These are phyloP conservation scores for Sciurus vulgaris DNA, from an alignment of 2,797 vertebrate genomes.

Conservation along the genomic window DNA sequence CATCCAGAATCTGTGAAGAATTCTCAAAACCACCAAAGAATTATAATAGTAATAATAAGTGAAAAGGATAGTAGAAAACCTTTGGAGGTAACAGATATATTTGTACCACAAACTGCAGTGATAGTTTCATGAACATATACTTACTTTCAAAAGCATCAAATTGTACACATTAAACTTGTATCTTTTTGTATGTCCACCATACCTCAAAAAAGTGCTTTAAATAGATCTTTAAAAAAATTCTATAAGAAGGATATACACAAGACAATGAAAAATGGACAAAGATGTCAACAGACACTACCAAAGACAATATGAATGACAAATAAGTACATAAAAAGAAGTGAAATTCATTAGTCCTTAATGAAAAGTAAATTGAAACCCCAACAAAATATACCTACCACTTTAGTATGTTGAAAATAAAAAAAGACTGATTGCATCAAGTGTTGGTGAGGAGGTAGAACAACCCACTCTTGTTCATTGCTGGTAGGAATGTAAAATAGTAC, in stretches of 20 bases:
- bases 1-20: neutral
- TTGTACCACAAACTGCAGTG: neutral
- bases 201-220: neutral
- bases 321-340: conserved; percentile 29
- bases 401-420: conserved; percentile 52
- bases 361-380: conserved; percentile 52
- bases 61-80: neutral
- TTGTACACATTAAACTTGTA: neutral
- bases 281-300: neutral
- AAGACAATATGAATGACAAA: neutral
- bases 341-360: conserved; percentile 26
- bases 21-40: neutral
- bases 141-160: neutral
- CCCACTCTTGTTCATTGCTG: neutral
- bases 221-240: neutral
- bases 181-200: neutral
- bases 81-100: neutral
- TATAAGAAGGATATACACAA: neutral
- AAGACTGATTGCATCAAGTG: neutral
- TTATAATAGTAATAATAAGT: neutral
- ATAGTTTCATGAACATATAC: neutral
- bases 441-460: neutral
- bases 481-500: neutral
- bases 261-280: conserved; percentile 20
- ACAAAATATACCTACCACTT: conserved; percentile 31